These are phyloP conservation scores for Notocelia uddmanniana DNA, from an alignment of 2,888 invertebrate genomes.

Conservation along the genomic window DNA sequence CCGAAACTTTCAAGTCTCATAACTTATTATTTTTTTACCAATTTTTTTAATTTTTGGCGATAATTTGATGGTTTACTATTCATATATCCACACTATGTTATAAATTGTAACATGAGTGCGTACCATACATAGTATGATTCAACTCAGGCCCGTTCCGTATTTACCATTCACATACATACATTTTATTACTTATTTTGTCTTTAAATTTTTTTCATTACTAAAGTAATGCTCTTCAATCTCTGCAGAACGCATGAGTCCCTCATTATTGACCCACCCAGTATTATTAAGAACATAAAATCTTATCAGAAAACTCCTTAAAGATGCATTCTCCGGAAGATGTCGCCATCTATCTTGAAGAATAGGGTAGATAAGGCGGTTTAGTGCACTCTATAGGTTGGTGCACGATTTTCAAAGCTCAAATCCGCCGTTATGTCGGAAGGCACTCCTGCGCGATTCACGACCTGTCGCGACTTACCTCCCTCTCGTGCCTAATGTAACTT, in stretches of 20 bases:
- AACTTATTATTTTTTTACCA: too few species aligned
- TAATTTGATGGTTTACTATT: too few species aligned
- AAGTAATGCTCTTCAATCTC: not conserved
- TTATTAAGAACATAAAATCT: slow-evolving; percentile 74
- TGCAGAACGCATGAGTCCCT: slow-evolving; percentile 48
- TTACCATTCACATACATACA: too few species aligned
- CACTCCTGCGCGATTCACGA: slow-evolving; percentile 50
- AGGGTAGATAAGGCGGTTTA: slow-evolving; percentile 77
- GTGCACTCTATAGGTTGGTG: slow-evolving; percentile 69
- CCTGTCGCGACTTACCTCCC: not conserved
- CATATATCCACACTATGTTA: too few species aligned
- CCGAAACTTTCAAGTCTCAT: too few species aligned
- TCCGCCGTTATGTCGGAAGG: slow-evolving; percentile 63
- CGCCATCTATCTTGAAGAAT: slow-evolving; percentile 72
- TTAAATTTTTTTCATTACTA: not conserved
- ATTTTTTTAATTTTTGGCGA: too few species aligned
- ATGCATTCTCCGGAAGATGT: slow-evolving; percentile 75
- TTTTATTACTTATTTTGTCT: not conserved
- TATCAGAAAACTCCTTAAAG: slow-evolving; percentile 71
- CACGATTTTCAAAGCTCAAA: slow-evolving; percentile 66
- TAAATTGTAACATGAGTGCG: too few species aligned
- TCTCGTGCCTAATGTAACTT: not conserved
- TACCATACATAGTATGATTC: too few species aligned
- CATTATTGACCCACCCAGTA: slow-evolving; percentile 58
- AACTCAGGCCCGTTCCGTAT: too few species aligned